These are phyloP conservation scores for Magallana gigas DNA, from an alignment of 1,140 invertebrate genomes.

Conservation along the genomic window DNA sequence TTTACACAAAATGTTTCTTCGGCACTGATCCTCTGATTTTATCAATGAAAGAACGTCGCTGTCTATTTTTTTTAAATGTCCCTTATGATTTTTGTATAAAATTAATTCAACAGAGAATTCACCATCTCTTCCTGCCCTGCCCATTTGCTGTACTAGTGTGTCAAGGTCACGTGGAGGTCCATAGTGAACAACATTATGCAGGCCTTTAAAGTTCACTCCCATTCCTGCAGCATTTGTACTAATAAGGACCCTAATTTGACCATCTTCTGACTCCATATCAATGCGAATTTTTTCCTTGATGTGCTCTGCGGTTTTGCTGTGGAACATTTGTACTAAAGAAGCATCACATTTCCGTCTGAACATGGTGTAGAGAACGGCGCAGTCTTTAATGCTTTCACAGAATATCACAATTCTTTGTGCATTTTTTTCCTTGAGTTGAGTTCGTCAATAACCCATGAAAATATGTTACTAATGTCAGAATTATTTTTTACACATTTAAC, in stretches of 20 bases:
- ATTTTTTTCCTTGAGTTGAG: not conserved
- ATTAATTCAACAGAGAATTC: slow-evolving; percentile 41
- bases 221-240: slow-evolving; percentile 61
- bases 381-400: slow-evolving; percentile 52
- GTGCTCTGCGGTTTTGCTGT: slow-evolving; percentile 52
- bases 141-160: slow-evolving; percentile 29
- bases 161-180: slow-evolving; percentile 54
- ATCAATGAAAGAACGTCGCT: not conserved
- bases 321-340: slow-evolving; percentile 51
- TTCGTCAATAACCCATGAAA: slow-evolving; percentile 26
- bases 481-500: not conserved
- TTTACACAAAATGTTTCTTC: no score
- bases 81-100: slow-evolving; percentile 47
- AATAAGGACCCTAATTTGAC: slow-evolving; percentile 51
- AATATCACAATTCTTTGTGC: slow-evolving; percentile 47
- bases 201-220: slow-evolving; percentile 55
- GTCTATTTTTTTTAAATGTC: slow-evolving; percentile 52
- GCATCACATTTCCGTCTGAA: slow-evolving; percentile 36
- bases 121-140: slow-evolving; percentile 60
- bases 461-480: slow-evolving; percentile 41
- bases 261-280: slow-evolving; percentile 48
- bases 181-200: slow-evolving; percentile 55
- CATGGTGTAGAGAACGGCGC: slow-evolving; percentile 43
- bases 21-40: no score
- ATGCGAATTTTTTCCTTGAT: slow-evolving; percentile 52